These are phyloP conservation scores for Lerema accius DNA, from an alignment of 1,140 invertebrate species.

Conservation along the genomic window DNA sequence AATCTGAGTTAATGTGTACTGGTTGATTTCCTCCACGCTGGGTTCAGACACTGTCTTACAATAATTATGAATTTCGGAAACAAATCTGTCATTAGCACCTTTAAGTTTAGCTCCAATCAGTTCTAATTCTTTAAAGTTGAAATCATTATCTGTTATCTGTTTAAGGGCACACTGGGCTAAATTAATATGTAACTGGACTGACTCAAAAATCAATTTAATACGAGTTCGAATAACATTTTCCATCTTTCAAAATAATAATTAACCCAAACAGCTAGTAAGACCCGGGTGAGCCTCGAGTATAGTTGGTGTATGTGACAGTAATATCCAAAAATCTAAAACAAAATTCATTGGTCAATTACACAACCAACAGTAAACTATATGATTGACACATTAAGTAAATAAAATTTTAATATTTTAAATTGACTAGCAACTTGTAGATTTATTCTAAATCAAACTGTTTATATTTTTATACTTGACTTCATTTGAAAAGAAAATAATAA, in stretches of 20 bases:
- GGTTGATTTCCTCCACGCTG: background rate
- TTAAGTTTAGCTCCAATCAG: constrained; percentile 7
- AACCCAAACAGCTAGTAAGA: background rate
- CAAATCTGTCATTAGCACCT: constrained; percentile 6
- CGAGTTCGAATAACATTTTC: constrained; percentile 4
- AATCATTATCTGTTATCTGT: constrained; percentile 2
- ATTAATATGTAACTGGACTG: constrained; percentile 4
- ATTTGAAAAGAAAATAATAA: too few relatives aligned
- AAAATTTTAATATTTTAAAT: too few relatives aligned
- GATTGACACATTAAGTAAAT: too few relatives aligned
- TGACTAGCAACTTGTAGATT: too few relatives aligned
- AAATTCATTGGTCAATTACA: background rate
- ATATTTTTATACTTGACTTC: too few relatives aligned
- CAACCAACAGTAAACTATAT: background rate
- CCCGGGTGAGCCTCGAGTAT: background rate
- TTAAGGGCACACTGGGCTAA: constrained; percentile 7
- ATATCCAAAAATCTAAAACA: background rate
- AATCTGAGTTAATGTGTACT: constrained; percentile 7
- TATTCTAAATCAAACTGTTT: too few relatives aligned
- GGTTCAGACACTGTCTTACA: background rate
- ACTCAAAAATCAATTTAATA: background rate
- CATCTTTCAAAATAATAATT: constrained; percentile 1
- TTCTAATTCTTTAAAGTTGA: constrained; percentile 8
- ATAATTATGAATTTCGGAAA: constrained; percentile 13
- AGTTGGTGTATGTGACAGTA: background rate